A percentile compares a stretch with the other conserved stretches of the same genome.
Conservation (phyloP, 2,888 invertebrate genomes). For the Latrodectus elegans region DNA sequence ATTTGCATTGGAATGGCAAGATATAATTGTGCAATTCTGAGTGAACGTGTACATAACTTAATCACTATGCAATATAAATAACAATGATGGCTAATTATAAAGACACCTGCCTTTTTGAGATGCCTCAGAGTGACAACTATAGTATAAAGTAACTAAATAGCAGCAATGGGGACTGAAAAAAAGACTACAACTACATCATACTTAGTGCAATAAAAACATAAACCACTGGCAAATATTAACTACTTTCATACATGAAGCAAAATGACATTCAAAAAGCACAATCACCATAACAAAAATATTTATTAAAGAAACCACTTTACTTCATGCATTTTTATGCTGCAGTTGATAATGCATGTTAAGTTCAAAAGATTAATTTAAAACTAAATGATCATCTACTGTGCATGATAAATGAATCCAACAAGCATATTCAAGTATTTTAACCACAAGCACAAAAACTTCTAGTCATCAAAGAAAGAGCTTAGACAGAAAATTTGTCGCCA, state of each 20-base stretch:
- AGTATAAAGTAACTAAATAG: constrained; percentile 48
- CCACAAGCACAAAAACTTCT: constrained; percentile 59
- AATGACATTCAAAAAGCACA: constrained; percentile 68
- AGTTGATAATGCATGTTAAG: constrained; percentile 23
- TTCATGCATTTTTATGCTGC: constrained; percentile 31
- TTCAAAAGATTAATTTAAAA: constrained; percentile 24
- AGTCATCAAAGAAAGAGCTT: constrained; percentile 53
- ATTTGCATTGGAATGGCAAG: constrained; percentile 10
- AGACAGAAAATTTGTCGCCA: constrained; percentile 36
- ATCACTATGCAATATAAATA: constrained; percentile 28
- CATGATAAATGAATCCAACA: constrained; percentile 70
- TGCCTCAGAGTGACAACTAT: constrained; percentile 26
- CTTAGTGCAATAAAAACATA: constrained; percentile 66
- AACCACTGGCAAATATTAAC: constrained; percentile 67
- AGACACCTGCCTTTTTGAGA: constrained; percentile 12
- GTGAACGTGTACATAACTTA: constrained; percentile 38
- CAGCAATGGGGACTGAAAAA: constrained; percentile 69
- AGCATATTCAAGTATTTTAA: constrained; percentile 64
- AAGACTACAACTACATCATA: constrained; percentile 55
- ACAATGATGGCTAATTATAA: constrained; percentile 33
- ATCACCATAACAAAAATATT: constrained; percentile 65
- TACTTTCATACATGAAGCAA: constrained; percentile 63
- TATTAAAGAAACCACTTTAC: constrained; percentile 46
- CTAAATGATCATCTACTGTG: constrained; percentile 61
- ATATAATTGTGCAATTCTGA: constrained; percentile 34